Evolutionary conservation across 2,797 vertebrate species (phyloP), one percentile per base, ranked within the genome.

Genomic region (Chromobotia macracanthus): DNA sequence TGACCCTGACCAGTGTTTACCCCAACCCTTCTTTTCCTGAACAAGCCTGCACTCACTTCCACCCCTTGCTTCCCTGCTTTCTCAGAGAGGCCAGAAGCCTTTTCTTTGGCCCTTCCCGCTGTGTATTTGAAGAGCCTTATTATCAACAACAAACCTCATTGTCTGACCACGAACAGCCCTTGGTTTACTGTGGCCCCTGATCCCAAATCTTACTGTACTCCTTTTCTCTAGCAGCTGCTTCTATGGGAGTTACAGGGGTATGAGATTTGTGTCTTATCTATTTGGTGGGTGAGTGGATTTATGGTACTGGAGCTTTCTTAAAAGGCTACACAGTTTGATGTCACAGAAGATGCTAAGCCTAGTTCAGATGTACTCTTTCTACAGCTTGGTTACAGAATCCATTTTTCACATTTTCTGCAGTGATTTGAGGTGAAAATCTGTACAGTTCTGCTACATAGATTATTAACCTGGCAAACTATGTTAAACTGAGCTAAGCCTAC

Each of bases 121-220:
- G 60, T 72, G 67, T 25, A 51, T 79, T 72, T 51, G 18, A 72
- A 76, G 53, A 65, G 53, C 46, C 13, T 60, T 64, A 77, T 81
- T 86, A 79, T 82, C 82, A 75, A 80, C 73, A 74, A 83, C 72
- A 72, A 78, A 79, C 69, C 50, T 81, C 67, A 55, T 83, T 58
- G 72, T 80, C 67, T 76, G 61, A 67, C 41, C 48, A 71, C 25
- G 18, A 21, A 11, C 8, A 9, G 38, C 41, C 3, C 51, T n/a
- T 19, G 28, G 16, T 21, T 48, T 50, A 25, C 66, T 65, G 21
- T 1, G 18, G 55, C 53, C 28, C 44, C 21, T n/a, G 25, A 70
- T 53, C 68, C 58, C 23, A 31, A 51, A 19, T 16, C 46, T 61
- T 50, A 18, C 18, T 60, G 21, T 25, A 18, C 9, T 41, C 21